Evolutionary conservation across 2,113 vertebrate species (phyloP).

Genomic region (Hoplias malabaricus): DNA sequence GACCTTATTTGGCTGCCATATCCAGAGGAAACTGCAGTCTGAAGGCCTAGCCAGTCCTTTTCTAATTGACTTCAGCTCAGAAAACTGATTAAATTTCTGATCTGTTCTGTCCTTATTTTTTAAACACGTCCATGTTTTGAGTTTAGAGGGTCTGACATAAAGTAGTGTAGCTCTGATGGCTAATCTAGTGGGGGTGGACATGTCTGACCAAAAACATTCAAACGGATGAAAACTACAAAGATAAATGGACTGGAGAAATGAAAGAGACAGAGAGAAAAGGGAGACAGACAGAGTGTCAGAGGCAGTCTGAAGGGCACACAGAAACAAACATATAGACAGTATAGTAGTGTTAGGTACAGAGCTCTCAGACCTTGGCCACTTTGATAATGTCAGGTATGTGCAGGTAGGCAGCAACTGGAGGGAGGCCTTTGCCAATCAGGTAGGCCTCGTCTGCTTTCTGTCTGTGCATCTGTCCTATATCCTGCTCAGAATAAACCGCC

Average conservation of each 20-base stretch:
- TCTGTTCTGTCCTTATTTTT: neutral
- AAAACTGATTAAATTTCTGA: neutral
- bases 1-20: conserved; percentile 33
- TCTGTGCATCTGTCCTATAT: conserved; percentile 91
- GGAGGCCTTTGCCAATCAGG: conserved; percentile 85
- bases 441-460: conserved; percentile 94
- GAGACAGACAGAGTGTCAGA: neutral
- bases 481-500: conserved; percentile 83
- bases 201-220: neutral
- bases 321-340: neutral
- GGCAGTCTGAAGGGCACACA: neutral
- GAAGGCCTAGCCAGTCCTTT: neutral
- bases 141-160: neutral
- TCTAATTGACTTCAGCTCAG: neutral
- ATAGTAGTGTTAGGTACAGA: neutral
- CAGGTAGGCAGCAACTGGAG: conserved; percentile 88
- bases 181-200: neutral
- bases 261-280: neutral
- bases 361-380: conserved; percentile 83
- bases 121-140: neutral
- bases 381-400: conserved; percentile 90
- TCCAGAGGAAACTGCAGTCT: neutral
- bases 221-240: neutral
- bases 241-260: neutral
- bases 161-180: neutral